These are phyloP conservation scores for Pseudopleuronectes americanus DNA, from an alignment of 2,797 vertebrate species.

Conservation along the genomic window DNA sequence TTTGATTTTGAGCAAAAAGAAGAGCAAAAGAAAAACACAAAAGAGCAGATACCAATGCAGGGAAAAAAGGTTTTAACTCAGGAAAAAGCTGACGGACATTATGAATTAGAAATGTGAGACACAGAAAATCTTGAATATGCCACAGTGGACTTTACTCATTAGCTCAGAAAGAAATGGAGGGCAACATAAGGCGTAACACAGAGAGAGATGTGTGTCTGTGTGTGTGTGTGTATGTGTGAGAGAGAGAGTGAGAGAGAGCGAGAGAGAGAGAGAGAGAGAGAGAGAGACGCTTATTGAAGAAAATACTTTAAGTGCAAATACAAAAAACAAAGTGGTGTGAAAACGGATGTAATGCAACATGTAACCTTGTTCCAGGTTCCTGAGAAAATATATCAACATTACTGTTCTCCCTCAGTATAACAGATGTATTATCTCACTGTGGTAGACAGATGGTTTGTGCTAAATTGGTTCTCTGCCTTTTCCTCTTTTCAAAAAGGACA, in stretches of 20 bases:
- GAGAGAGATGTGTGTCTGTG: conserved; percentile 1
- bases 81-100: conserved; percentile 13
- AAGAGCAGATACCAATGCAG: neutral
- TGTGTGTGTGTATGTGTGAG: conserved; percentile 10
- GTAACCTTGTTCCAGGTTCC: conserved; percentile 61
- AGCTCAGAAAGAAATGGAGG: too few relatives aligned
- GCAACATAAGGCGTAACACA: too few relatives aligned
- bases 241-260: too few relatives aligned
- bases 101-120: too few relatives aligned
- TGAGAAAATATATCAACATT: conserved; percentile 51
- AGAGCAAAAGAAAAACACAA: conserved; percentile 37
- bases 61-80: conserved; percentile 9
- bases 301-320: neutral
- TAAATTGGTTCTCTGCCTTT: conserved; percentile 53
- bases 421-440: conserved; percentile 68
- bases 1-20: conserved; percentile 54
- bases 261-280: too few relatives aligned
- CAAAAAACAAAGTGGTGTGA: conserved; percentile 50
- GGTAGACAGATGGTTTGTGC: conserved; percentile 70
- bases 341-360: conserved; percentile 60
- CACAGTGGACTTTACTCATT: too few relatives aligned
- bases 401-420: conserved; percentile 47
- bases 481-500: conserved; percentile 62
- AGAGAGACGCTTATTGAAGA: conserved; percentile 25
- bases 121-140: too few relatives aligned